A percentile compares a stretch with the other conserved stretches of the same genome.
Evolutionary conservation across 2,888 invertebrate species (phyloP).

Genomic region (Endotricha flammealis): DNA sequence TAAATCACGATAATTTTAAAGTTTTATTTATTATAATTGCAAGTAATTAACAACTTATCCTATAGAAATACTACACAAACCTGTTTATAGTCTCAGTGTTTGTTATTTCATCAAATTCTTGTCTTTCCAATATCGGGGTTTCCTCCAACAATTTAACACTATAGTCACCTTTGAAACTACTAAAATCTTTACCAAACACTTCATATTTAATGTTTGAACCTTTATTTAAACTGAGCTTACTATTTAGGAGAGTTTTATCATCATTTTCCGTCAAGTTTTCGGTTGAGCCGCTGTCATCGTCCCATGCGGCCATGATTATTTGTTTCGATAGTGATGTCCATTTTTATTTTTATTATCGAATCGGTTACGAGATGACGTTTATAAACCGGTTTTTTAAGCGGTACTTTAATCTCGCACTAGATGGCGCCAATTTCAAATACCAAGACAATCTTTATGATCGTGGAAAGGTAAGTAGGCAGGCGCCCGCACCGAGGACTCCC

Average conservation of each 20-base stretch:
- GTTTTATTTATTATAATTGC: constrained; percentile 9
- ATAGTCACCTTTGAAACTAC: constrained; percentile 26
- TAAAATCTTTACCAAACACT: constrained; percentile 24
- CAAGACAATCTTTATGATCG: constrained; percentile 38
- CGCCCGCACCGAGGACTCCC: constrained; percentile 57
- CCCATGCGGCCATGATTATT: constrained; percentile 68
- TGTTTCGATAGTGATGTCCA: constrained; percentile 27
- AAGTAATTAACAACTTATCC: constrained; percentile 7
- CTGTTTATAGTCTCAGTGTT: constrained; percentile 27
- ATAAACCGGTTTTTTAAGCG: constrained; percentile 15
- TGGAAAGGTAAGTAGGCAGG: constrained; percentile 41
- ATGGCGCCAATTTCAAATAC: constrained; percentile 49
- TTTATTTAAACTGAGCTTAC: constrained; percentile 24
- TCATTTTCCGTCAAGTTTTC: constrained; percentile 32
- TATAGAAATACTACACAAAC: constrained; percentile 38
- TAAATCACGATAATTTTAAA: constrained; percentile 14
- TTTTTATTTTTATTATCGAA: constrained; percentile 14
- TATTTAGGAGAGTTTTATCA: constrained; percentile 20
- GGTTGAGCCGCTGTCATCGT: constrained; percentile 42
- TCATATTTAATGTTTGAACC: constrained; percentile 24
- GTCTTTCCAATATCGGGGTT: constrained; percentile 34
- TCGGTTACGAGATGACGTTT: constrained; percentile 29
- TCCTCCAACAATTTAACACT: constrained; percentile 26
- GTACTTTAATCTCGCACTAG: constrained; percentile 26
- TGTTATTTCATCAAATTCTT: constrained; percentile 34